Base-by-base conservation (phyloP, 1,140 invertebrate genomes). In the Musca vetustissima region DNA sequence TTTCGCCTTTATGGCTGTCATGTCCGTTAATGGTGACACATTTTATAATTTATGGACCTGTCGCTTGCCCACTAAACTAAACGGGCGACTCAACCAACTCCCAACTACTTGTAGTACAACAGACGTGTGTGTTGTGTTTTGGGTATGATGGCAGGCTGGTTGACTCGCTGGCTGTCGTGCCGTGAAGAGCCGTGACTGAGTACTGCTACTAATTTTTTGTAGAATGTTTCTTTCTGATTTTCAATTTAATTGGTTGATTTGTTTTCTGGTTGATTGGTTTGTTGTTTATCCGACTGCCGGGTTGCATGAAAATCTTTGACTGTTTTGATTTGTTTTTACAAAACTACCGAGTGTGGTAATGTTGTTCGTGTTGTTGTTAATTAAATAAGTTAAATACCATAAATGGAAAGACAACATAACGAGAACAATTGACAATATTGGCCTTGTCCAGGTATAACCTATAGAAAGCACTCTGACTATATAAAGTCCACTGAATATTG, bases 1-100 rank as follows among this genome's bases (percentile, higher is more conserved):
- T 59, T 59, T 59, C 0, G 28, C 57, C 57, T 61, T 61, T 61
- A 61, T 36, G 57, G 57, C 36, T 61, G 57, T 61, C 57, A 61
- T 61, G 57, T 43, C 57, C 57, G 28, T 61, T 61, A 61, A 61
- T 61, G 28, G 57, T 61, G 57, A 61, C 57, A 61, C 57, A 61
- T 61, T 61, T 61, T 43, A n/a, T 61, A 61, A 61, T 61, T 61
- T 61, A 61, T 61, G 32, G 36, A 61, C 57, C 57, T 61, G 57
- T 61, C 36, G 21, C 17, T 6, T 21, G 49, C 49, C 28, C 28
- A 28, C 28, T 28, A 28, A 28, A 28, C 28, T 28, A 28, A 28
- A 28, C 28, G 17, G 2, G 8, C 17, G 49, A 6, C 49, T 52
- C 49, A 61, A 21, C 13, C 55, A 59, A 36, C 55, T 22, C 17